A percentile compares a stretch with the other conserved stretches of the same genome.
Conservation (phyloP, 2,888 invertebrate genomes). For the Hipparchia semele region DNA sequence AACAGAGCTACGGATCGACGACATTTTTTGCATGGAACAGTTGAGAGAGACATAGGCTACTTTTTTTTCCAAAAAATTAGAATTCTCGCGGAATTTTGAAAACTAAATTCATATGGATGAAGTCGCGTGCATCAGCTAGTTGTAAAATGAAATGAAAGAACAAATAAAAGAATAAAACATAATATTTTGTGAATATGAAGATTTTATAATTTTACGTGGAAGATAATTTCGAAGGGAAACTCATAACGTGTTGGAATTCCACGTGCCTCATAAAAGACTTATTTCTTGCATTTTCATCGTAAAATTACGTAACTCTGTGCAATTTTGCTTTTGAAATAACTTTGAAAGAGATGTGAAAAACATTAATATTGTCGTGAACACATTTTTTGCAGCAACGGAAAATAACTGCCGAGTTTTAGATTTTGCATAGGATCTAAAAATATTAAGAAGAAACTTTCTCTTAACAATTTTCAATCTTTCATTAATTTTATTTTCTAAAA, state of each 20-base stretch:
- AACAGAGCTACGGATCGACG: too few relatives aligned
- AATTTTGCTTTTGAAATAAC: conserved; percentile 14
- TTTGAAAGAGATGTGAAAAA: conserved; percentile 17
- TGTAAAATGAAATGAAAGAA: too few relatives aligned
- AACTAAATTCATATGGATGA: too few relatives aligned
- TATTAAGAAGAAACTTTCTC: neutral
- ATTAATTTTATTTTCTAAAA: too few relatives aligned
- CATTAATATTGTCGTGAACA: conserved; percentile 10
- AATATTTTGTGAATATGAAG: neutral
- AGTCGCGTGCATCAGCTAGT: too few relatives aligned
- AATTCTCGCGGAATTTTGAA: too few relatives aligned
- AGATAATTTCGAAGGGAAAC: neutral
- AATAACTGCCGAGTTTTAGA: neutral
- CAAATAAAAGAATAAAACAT: neutral
- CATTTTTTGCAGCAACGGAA: conserved; percentile 9
- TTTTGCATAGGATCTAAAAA: neutral
- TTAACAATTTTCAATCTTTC: neutral
- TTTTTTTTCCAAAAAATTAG: too few relatives aligned
- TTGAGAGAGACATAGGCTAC: too few relatives aligned
- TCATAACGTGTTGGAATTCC: neutral
- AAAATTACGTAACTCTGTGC: conserved; percentile 11
- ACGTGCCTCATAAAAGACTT: conserved; percentile 11
- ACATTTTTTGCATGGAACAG: too few relatives aligned
- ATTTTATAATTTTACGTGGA: neutral
- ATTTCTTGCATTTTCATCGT: conserved; percentile 13